phyloP scores from a whole-genome alignment of 1,140 invertebrate genomes.

The Anastrepha ludens region DNA sequence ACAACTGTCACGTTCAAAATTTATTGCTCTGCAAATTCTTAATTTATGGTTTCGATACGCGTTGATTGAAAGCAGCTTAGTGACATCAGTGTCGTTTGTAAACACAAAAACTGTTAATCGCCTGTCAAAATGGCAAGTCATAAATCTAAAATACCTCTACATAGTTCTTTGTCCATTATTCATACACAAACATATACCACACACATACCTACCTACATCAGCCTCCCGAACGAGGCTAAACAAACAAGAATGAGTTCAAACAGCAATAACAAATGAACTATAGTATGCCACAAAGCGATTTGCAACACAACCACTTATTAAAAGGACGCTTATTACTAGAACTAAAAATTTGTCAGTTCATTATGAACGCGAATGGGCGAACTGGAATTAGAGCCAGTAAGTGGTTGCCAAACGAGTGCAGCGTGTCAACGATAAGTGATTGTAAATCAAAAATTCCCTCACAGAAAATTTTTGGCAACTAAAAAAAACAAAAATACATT shows the following conservation, averaged over 20 bases:
- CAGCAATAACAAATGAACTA: not conserved
- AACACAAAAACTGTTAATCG: slow-evolving; percentile 28
- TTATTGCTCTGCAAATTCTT: not conserved
- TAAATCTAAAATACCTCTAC: not conserved
- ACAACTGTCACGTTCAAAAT: no score
- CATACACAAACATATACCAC: no score
- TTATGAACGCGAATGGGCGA: not conserved
- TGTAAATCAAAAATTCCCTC: slow-evolving; percentile 47
- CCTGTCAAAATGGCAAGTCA: not conserved
- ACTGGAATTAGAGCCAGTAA: not conserved
- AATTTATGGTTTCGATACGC: not conserved
- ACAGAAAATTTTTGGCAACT: not conserved
- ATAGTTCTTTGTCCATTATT: not conserved
- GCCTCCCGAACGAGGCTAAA: not conserved
- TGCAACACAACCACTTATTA: not conserved
- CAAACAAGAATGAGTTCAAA: slow-evolving; percentile 12
- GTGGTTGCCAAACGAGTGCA: not conserved
- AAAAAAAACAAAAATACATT: not conserved
- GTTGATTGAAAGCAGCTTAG: not conserved
- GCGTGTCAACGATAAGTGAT: slow-evolving; percentile 13
- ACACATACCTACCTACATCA: no score
- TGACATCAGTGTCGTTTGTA: slow-evolving; percentile 20
- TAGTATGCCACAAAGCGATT: slow-evolving; percentile 10
- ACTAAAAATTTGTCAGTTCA: slow-evolving; percentile 8
- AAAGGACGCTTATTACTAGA: not conserved